phyloP scores from a whole-genome alignment of 2,113 vertebrate species.

The Agapornis roseicollis region DNA sequence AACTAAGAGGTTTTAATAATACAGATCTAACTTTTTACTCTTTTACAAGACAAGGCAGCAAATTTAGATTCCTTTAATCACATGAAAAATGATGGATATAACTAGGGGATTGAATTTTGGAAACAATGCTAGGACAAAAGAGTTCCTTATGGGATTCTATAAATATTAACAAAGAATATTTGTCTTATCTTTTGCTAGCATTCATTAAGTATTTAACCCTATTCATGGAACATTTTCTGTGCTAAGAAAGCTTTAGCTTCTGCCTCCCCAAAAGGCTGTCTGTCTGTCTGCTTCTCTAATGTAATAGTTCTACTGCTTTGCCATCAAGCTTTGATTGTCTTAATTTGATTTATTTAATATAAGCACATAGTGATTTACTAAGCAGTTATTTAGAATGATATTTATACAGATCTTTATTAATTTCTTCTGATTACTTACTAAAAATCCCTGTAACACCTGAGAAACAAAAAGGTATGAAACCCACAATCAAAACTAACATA shows the following conservation, averaged over 20 bases:
- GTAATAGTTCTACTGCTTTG: not conserved
- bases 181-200: slow-evolving; percentile 70
- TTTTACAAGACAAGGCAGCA: slow-evolving; percentile 61
- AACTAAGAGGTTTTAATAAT: slow-evolving; percentile 34
- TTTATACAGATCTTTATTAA: not conserved
- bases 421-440: slow-evolving; percentile 30
- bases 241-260: slow-evolving; percentile 59
- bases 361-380: not conserved
- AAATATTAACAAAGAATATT: slow-evolving; percentile 71
- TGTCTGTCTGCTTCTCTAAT: slow-evolving; percentile 12
- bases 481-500: not conserved
- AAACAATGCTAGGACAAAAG: slow-evolving; percentile 58
- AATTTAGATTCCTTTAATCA: slow-evolving; percentile 67
- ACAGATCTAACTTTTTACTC: slow-evolving; percentile 43
- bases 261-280: slow-evolving; percentile 36
- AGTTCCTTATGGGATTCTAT: slow-evolving; percentile 62
- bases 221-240: slow-evolving; percentile 46
- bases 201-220: slow-evolving; percentile 63
- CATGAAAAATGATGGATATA: slow-evolving; percentile 64
- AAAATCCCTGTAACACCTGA: not conserved
- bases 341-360: slow-evolving; percentile 14
- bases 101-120: slow-evolving; percentile 57
- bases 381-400: not conserved
- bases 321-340: not conserved
- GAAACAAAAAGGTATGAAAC: not conserved